Evolutionary conservation across 2,797 vertebrate species (phyloP).

Genomic region (Macropodus opercularis): DNA sequence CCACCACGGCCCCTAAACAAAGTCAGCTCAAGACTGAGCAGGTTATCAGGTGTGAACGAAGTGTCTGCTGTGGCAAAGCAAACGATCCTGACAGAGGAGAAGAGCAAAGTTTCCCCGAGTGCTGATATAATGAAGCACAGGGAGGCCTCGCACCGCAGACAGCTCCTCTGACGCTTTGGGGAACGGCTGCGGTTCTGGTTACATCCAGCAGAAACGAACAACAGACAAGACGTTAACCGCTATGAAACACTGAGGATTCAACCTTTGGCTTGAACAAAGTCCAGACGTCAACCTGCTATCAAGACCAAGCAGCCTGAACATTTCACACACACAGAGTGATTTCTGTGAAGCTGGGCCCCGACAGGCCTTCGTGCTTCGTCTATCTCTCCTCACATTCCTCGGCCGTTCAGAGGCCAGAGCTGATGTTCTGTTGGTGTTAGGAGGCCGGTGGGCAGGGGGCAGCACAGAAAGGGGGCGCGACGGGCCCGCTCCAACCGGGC

Average conservation of each 20-base stretch:
- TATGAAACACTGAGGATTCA: not conserved
- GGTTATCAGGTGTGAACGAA: not conserved
- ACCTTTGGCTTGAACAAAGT: no score
- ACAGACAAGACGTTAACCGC: not conserved
- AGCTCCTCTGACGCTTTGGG: not conserved
- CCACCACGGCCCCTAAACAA: not conserved
- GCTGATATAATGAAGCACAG: no score
- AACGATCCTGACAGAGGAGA: not conserved
- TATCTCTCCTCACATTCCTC: constrained; percentile 18
- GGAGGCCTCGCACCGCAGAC: not conserved
- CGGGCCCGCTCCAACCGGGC: constrained; percentile 33
- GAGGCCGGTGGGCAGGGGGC: constrained; percentile 24
- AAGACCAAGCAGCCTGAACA: no score
- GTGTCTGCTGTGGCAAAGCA: not conserved
- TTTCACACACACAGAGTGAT: no score
- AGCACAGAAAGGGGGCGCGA: constrained; percentile 40
- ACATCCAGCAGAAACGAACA: not conserved
- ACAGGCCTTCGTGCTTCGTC: not conserved
- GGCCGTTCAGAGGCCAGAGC: constrained; percentile 25
- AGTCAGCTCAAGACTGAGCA: not conserved
- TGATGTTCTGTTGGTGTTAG: constrained; percentile 48
- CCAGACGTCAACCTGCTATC: no score
- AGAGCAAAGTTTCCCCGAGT: no score
- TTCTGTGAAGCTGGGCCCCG: no score
- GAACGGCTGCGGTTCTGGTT: not conserved